A percentile compares a stretch with the other conserved stretches of the same genome.
These are phyloP conservation scores for Drosophila sp. DNA, from an alignment of 1,140 invertebrate species.

Conservation along the genomic window DNA sequence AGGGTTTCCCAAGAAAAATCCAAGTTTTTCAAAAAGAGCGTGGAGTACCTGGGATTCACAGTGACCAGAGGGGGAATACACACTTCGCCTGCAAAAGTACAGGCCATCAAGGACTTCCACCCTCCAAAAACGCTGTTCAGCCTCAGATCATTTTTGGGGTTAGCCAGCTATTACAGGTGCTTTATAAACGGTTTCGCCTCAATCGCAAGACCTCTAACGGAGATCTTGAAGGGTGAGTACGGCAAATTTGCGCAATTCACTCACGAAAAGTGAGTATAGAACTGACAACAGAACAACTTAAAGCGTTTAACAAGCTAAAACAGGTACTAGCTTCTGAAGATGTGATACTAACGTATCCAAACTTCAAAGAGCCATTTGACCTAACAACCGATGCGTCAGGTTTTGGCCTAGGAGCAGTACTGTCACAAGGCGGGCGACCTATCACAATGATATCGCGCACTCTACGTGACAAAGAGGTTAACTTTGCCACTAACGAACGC, in stretches of 20 bases:
- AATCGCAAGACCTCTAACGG: constrained; percentile 12
- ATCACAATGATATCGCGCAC: too few relatives aligned
- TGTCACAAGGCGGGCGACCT: too few relatives aligned
- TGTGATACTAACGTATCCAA: constrained; percentile 47
- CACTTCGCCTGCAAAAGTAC: constrained; percentile 14
- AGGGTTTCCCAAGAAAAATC: constrained; percentile 18
- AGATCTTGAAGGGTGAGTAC: constrained; percentile 14
- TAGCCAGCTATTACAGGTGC: constrained; percentile 2
- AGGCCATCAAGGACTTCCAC: constrained; percentile 14
- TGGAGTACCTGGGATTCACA: constrained; percentile 21
- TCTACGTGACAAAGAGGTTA: neutral
- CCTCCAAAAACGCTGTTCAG: constrained; percentile 5
- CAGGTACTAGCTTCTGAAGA: constrained; percentile 37
- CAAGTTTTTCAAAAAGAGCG: constrained; percentile 22
- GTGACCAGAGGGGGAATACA: constrained; percentile 11
- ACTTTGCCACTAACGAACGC: constrained; percentile 21
- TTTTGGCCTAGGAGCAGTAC: constrained; percentile 18
- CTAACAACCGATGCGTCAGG: constrained; percentile 63
- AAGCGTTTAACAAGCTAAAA: constrained; percentile 34
- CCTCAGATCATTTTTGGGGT: constrained; percentile 7
- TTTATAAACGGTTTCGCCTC: constrained; percentile 7
- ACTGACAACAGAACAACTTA: too few relatives aligned
- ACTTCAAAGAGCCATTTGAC: constrained; percentile 71
- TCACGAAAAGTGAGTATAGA: too few relatives aligned
- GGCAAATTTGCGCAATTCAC: neutral